phyloP scores from a whole-genome alignment of 30 jellyfish, hydroid and myxozoan genomes.

The Aurelia sp. region DNA sequence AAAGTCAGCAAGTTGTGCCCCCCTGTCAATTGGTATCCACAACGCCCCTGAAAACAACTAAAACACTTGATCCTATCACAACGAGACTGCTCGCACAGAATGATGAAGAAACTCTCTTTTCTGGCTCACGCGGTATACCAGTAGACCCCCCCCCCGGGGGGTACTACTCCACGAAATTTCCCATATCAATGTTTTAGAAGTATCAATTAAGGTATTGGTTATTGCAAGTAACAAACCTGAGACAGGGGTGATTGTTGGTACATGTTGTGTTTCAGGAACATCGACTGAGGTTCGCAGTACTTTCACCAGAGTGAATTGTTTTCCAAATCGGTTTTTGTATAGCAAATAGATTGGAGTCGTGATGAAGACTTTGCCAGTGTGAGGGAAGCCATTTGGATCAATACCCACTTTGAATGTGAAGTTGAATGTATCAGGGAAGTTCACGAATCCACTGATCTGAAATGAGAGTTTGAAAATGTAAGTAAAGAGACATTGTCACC shows the following conservation, averaged over 20 bases:
- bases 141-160: too few species aligned
- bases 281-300: constrained; percentile 42
- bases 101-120: too few species aligned
- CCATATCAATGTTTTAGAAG: too few species aligned
- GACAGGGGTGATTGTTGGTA: constrained; percentile 41
- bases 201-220: too few species aligned
- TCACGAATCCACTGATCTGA: constrained; percentile 28
- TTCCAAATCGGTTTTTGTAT: constrained; percentile 44
- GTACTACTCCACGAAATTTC: too few species aligned
- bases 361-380: constrained; percentile 53
- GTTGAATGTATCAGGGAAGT: constrained; percentile 60
- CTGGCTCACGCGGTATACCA: too few species aligned
- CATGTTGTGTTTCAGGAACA: constrained; percentile 32
- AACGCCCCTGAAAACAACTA: too few species aligned
- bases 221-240: constrained; percentile 20
- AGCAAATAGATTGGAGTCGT: constrained; percentile 67
- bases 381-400: constrained; percentile 54
- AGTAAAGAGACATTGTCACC: too few species aligned
- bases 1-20: too few species aligned
- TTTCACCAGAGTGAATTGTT: constrained; percentile 59
- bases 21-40: too few species aligned
- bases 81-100: too few species aligned
- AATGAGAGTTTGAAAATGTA: background rate
- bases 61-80: too few species aligned
- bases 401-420: constrained; percentile 51